Percentiles rank a stretch among this genome's conserved stretches.
Evolutionary conservation across 2,888 invertebrate species (phyloP).

Genomic region (Amorpha juglandis): DNA sequence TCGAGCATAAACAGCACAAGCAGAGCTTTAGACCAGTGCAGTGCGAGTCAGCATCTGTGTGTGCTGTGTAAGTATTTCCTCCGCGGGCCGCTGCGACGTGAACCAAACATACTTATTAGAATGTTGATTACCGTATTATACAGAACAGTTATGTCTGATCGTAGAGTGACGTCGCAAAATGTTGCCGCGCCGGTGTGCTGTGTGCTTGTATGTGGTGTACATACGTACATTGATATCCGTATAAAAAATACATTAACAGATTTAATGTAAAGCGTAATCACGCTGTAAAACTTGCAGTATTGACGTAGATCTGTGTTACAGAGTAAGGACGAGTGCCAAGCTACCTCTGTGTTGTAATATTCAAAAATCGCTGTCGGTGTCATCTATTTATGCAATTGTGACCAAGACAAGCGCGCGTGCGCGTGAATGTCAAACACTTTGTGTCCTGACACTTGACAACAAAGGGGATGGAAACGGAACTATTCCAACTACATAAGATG

Average conservation of each 20-base stretch:
- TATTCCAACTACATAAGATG: no score
- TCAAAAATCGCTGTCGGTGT: background rate
- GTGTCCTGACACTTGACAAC: no score
- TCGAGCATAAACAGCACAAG: background rate
- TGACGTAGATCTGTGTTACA: background rate
- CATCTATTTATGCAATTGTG: no score
- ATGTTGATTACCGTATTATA: conserved; percentile 17
- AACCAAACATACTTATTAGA: background rate
- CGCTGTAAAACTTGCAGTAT: background rate
- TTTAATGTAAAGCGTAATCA: conserved; percentile 18
- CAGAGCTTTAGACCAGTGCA: background rate
- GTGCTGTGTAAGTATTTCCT: background rate
- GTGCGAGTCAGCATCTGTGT: background rate
- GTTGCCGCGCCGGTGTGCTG: background rate
- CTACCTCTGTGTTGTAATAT: background rate
- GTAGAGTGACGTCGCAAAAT: conserved; percentile 10
- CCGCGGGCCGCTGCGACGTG: background rate
- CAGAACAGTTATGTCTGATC: conserved; percentile 14
- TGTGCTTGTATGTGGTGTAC: background rate
- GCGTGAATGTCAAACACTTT: no score
- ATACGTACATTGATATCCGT: background rate
- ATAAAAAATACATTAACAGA: conserved; percentile 16
- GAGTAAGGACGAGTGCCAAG: background rate
- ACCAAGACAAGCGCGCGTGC: no score
- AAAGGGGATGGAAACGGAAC: no score